Evolutionary conservation across 2,113 vertebrate genomes (phyloP), one percentile per base, ranked within the genome.

Genomic region (Barnardius zonarius): DNA sequence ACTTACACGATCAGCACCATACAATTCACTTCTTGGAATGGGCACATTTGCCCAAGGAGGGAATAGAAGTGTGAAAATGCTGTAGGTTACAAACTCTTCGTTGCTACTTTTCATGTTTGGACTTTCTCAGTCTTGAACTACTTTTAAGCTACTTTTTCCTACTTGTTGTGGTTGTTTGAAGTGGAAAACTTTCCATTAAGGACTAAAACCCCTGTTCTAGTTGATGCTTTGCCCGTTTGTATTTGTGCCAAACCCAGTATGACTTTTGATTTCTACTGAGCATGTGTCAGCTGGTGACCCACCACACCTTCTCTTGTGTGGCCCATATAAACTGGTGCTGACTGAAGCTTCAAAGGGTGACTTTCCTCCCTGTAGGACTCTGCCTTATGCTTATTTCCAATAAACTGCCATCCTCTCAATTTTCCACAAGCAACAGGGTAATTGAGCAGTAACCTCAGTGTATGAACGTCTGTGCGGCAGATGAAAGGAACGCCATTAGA

Each of bases 271-370:
- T 95, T 93, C 85, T 88, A 83, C 73, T 68, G 76, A 89, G 86
- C 80, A n/a, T 83, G 46, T 86, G 95, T 94, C 95, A 90, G 83
- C 93, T 96, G 64, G 70, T 95, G 84, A 85, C 89, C 84, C 74
- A 90, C 83, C 84, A 85, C 89, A 92, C 85, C 93, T 96, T 92
- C 79, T 88, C 93, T 90, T 93, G 83, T 96, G 95, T 93, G 92
- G 95, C 88, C 95, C 39, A 1, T 41, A 68, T 95, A 93, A 96
- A 90, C 79, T 2, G 0, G 41, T 31, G 64, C 63, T 0, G 8
- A 86, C 72, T 2, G 3, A 77, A 55, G 79, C 86, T 96, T 96
- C 95, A 96, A 95, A 95, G 91, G 62, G 68, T 37, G 61, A 54
- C 64, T 94, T 93, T 90, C 48, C 51, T 92, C 87, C 61, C 83